phyloP scores from a whole-genome alignment of 1,140 invertebrate genomes.

The Medauroidea extradentata region DNA sequence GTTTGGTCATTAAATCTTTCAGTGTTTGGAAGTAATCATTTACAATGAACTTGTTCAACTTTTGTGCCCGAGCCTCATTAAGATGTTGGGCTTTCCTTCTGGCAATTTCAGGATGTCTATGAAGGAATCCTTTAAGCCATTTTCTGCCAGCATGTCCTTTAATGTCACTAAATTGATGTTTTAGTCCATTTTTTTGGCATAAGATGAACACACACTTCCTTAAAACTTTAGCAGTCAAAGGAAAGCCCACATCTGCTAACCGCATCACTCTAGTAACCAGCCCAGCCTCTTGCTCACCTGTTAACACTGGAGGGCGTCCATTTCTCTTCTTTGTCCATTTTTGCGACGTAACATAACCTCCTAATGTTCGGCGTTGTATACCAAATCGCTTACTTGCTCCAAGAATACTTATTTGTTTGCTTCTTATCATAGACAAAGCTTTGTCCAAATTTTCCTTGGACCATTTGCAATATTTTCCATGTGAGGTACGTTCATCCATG shows the following conservation, averaged over 20 bases:
- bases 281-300: slow-evolving; percentile 24
- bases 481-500: too few relatives aligned
- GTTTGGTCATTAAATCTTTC: slow-evolving; percentile 21
- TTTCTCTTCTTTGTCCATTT: too few relatives aligned
- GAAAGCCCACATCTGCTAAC: slow-evolving; percentile 27
- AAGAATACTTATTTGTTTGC: too few relatives aligned
- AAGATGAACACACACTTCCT: slow-evolving; percentile 23
- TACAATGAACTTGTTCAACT: slow-evolving; percentile 36
- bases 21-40: slow-evolving; percentile 34
- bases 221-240: slow-evolving; percentile 27
- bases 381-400: too few relatives aligned
- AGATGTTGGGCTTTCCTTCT: slow-evolving; percentile 33
- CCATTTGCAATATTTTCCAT: too few relatives aligned
- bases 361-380: too few relatives aligned
- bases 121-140: slow-evolving; percentile 23
- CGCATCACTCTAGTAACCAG: slow-evolving; percentile 25
- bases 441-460: too few relatives aligned
- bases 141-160: too few relatives aligned
- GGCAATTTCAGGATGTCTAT: slow-evolving; percentile 22
- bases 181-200: slow-evolving; percentile 29
- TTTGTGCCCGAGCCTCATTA: slow-evolving; percentile 35
- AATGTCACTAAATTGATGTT: slow-evolving; percentile 14
- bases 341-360: too few relatives aligned
- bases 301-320: slow-evolving; percentile 27
- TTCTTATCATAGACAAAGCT: too few relatives aligned